phyloP scores from a whole-genome alignment of 2,888 invertebrate species.

The Hypsopygia costalis region DNA sequence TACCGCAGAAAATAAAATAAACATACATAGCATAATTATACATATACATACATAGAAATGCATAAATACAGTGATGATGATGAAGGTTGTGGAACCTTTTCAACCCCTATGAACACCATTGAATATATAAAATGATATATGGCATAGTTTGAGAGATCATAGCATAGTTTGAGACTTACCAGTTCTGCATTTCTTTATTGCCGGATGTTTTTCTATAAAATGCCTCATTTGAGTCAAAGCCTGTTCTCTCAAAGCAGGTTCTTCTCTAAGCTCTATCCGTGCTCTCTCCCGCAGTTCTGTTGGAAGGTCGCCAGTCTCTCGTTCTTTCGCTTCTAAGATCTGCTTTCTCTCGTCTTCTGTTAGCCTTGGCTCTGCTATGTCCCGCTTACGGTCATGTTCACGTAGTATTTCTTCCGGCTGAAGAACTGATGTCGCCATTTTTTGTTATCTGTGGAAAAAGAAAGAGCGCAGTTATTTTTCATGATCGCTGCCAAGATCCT shows the following conservation, averaged over 20 bases:
- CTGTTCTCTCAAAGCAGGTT: conserved; percentile 86
- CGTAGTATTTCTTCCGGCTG: conserved; percentile 53
- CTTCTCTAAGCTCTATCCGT: conserved; percentile 88
- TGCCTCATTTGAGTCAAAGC: conserved; percentile 89
- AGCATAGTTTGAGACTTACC: too few species aligned
- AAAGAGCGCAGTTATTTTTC: background rate
- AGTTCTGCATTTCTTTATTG: conserved; percentile 89
- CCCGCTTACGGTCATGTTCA: conserved; percentile 54
- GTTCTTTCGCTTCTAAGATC: conserved; percentile 55
- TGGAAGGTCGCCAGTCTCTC: conserved; percentile 69
- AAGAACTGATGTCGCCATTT: conserved; percentile 72
- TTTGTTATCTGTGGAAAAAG: conserved; percentile 30
- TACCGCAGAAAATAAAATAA: too few species aligned
- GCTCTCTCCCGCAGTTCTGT: conserved; percentile 83
- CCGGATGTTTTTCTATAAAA: conserved; percentile 91
- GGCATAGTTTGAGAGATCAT: too few species aligned
- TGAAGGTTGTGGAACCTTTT: too few species aligned
- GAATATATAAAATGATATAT: too few species aligned
- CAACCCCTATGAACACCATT: too few species aligned
- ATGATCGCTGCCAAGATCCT: too few species aligned
- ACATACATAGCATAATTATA: too few species aligned
- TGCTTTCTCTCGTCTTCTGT: conserved; percentile 61
- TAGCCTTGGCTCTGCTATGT: conserved; percentile 40
- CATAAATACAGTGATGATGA: too few species aligned
- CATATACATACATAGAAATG: too few species aligned